Percentiles rank a stretch among this genome's conserved stretches.
Evolutionary conservation across 2,888 invertebrate species (phyloP).

Genomic region (Kuschelorhynchus macadamiae): DNA sequence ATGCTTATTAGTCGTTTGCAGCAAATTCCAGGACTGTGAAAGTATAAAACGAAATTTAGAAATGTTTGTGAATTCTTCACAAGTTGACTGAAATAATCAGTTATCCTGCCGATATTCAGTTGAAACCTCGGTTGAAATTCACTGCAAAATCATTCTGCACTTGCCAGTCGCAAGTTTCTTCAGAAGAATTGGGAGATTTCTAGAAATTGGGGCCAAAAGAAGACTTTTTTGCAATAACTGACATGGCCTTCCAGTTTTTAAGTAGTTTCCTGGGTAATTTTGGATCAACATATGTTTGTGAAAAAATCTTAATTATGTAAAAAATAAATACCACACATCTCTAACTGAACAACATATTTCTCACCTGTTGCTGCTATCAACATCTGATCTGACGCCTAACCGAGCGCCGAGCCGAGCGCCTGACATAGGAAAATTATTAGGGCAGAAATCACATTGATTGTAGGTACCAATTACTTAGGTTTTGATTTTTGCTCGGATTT

Average conservation of each 20-base stretch:
- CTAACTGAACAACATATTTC: constrained; percentile 18
- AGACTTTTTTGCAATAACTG: constrained; percentile 8
- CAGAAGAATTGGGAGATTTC: constrained; percentile 8
- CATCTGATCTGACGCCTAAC: too few relatives aligned
- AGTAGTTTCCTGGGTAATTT: not conserved
- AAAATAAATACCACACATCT: constrained; percentile 10
- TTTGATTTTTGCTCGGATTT: too few relatives aligned
- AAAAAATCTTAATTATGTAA: not conserved
- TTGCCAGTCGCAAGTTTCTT: constrained; percentile 10
- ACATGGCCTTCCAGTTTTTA: not conserved
- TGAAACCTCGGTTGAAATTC: constrained; percentile 12
- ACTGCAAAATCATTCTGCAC: constrained; percentile 17
- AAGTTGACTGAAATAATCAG: constrained; percentile 11
- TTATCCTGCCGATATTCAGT: constrained; percentile 6
- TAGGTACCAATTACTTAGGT: too few relatives aligned
- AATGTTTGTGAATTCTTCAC: constrained; percentile 16
- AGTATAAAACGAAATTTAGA: constrained; percentile 3
- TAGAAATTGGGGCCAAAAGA: constrained; percentile 19
- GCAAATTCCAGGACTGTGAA: constrained; percentile 9
- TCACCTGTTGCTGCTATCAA: too few relatives aligned
- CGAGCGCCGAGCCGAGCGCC: too few relatives aligned
- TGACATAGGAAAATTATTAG: too few relatives aligned
- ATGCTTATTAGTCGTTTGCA: constrained; percentile 10
- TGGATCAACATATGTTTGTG: not conserved
- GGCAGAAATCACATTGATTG: too few relatives aligned